A percentile compares a stretch with the other conserved stretches of the same genome.
phyloP scores from a whole-genome alignment of 2,113 vertebrate genomes.

The Orycteropus afer region DNA sequence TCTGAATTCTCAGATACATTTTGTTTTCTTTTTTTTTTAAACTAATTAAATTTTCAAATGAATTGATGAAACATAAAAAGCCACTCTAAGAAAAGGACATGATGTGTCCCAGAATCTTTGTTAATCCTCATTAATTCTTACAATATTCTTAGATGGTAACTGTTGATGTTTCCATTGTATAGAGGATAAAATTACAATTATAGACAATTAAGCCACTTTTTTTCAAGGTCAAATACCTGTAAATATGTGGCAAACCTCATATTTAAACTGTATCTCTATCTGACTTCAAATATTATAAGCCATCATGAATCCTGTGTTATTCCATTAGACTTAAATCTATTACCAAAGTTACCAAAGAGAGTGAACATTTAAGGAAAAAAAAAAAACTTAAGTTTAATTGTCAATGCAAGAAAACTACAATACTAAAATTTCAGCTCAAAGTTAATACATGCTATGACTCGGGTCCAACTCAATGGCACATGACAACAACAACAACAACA shows the following conservation, averaged over 20 bases:
- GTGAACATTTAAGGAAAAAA: background rate
- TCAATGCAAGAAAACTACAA: background rate
- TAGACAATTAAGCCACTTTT: background rate
- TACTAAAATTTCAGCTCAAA: background rate
- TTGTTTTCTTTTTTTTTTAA: background rate
- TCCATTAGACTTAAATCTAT: background rate
- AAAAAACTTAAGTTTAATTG: background rate
- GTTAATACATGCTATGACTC: background rate
- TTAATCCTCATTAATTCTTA: background rate
- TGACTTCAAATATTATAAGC: background rate
- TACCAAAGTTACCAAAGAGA: background rate
- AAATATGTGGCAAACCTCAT: background rate
- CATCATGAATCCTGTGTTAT: background rate
- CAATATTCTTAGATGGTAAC: background rate
- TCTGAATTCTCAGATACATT: background rate
- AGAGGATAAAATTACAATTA: background rate
- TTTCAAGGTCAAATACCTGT: rapidly evolving
- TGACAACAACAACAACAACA: no score
- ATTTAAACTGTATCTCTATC: background rate
- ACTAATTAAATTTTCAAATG: background rate
- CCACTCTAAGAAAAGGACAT: background rate
- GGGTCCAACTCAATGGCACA: no score
- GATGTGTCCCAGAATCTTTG: background rate
- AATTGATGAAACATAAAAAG: background rate
- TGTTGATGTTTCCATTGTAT: background rate